Evolutionary conservation across 2,797 vertebrate species (phyloP).

Genomic region (Psittacula derbiana): DNA sequence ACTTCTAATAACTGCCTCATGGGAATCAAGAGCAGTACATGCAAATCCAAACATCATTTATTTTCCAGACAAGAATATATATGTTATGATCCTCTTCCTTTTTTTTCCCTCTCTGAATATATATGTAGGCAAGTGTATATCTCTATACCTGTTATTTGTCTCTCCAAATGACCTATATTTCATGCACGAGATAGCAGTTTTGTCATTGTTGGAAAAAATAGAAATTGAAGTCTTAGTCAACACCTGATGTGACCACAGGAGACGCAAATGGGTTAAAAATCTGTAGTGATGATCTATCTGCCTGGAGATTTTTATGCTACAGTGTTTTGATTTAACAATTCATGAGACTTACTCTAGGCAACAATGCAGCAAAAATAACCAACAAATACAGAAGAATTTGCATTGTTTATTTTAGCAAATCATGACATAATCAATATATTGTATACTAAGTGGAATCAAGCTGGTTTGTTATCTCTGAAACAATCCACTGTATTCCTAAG

Average conservation of each 20-base stretch:
- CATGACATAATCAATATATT: neutral
- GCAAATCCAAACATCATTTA: neutral
- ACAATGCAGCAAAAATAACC: neutral
- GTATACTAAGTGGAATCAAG: neutral
- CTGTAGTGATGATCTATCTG: neutral
- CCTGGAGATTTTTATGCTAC: neutral
- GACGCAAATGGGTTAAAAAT: neutral
- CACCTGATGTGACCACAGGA: slow-evolving; percentile 17
- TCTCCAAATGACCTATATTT: slow-evolving; percentile 43
- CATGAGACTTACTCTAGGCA: neutral
- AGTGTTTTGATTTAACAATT: neutral
- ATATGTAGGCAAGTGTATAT: neutral
- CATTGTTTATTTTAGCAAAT: neutral
- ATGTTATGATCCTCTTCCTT: neutral
- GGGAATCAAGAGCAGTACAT: neutral
- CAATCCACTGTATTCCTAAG: neutral
- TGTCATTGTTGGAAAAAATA: slow-evolving; percentile 32
- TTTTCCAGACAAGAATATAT: neutral
- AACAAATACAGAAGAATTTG: neutral
- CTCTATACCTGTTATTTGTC: neutral
- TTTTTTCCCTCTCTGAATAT: neutral
- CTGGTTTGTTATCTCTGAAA: neutral
- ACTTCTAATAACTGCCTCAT: slow-evolving; percentile 37
- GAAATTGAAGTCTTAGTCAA: slow-evolving; percentile 12
- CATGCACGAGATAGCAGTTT: neutral